phyloP scores from a whole-genome alignment of 1,140 invertebrate genomes.

The Ips typographus region DNA sequence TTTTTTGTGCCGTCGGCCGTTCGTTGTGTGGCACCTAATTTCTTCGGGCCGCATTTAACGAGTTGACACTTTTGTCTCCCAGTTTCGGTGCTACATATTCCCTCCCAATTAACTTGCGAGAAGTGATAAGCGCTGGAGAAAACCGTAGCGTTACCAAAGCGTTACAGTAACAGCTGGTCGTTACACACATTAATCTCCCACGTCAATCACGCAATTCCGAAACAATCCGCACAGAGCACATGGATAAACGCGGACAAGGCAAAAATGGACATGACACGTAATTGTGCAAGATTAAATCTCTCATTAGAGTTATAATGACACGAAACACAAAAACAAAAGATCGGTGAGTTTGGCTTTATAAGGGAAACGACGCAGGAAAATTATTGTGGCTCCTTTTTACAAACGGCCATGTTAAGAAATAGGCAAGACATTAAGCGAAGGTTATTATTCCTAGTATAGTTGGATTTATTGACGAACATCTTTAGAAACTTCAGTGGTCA shows the following conservation, averaged over 20 bases:
- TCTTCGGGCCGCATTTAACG: not conserved
- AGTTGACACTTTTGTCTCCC: not conserved
- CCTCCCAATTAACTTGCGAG: no score
- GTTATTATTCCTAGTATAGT: constrained; percentile 6
- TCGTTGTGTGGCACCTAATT: constrained; percentile 10
- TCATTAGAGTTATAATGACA: constrained; percentile 20
- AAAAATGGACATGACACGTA: constrained; percentile 18
- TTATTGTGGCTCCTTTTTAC: not conserved
- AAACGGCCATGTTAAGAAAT: constrained; percentile 15
- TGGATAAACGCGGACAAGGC: constrained; percentile 1
- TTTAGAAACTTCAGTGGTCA: no score
- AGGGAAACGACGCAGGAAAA: constrained; percentile 14
- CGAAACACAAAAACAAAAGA: constrained; percentile 17
- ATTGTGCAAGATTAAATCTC: constrained; percentile 21
- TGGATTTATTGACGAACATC: not conserved
- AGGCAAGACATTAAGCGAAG: constrained; percentile 8
- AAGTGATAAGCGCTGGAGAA: no score
- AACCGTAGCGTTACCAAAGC: no score
- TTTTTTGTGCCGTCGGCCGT: constrained; percentile 8
- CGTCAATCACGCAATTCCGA: constrained; percentile 6
- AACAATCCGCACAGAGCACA: not conserved
- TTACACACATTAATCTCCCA: not conserved
- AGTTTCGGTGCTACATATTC: not conserved
- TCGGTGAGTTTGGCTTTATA: constrained; percentile 17
- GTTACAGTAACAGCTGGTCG: no score